Conservation (phyloP, 2,888 invertebrate genomes). For the Noctua janthina region DNA sequence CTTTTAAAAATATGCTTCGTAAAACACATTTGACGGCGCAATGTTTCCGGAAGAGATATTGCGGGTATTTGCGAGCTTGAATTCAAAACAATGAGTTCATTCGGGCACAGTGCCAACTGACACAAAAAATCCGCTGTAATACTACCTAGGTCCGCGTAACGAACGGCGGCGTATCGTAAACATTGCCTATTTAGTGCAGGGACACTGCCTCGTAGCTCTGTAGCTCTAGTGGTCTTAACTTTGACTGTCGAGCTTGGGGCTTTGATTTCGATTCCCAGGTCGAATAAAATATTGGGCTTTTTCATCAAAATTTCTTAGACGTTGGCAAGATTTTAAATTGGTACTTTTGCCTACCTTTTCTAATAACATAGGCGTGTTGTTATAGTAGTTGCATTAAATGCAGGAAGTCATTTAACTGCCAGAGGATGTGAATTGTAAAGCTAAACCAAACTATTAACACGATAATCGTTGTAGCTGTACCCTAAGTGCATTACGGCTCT, state of each 20-base stretch:
- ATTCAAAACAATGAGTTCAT: conserved; percentile 52
- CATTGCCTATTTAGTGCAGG: conserved; percentile 36
- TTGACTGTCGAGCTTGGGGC: not conserved
- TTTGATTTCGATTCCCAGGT: not conserved
- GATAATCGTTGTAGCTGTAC: conserved; percentile 21
- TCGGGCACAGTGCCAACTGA: conserved; percentile 58
- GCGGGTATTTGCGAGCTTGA: conserved; percentile 31
- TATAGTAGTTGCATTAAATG: conserved; percentile 1
- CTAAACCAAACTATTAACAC: conserved; percentile 35
- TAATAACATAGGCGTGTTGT: not conserved
- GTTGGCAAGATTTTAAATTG: not conserved
- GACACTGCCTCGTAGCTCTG: not conserved
- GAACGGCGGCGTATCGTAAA: conserved; percentile 17
- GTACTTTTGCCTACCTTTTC: not conserved
- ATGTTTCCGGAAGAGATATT: conserved; percentile 56
- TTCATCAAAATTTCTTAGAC: not conserved
- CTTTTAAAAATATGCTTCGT: conserved; percentile 18
- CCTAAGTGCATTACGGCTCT: conserved; percentile 33
- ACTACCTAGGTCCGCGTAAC: conserved; percentile 26
- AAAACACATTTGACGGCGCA: conserved; percentile 31
- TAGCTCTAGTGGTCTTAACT: not conserved
- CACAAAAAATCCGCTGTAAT: conserved; percentile 44
- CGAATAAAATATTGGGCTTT: not conserved
- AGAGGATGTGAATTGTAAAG: conserved; percentile 22
- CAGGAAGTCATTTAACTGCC: conserved; percentile 31